phyloP scores from a whole-genome alignment of 2,797 vertebrate genomes.

The Morelia viridis region DNA sequence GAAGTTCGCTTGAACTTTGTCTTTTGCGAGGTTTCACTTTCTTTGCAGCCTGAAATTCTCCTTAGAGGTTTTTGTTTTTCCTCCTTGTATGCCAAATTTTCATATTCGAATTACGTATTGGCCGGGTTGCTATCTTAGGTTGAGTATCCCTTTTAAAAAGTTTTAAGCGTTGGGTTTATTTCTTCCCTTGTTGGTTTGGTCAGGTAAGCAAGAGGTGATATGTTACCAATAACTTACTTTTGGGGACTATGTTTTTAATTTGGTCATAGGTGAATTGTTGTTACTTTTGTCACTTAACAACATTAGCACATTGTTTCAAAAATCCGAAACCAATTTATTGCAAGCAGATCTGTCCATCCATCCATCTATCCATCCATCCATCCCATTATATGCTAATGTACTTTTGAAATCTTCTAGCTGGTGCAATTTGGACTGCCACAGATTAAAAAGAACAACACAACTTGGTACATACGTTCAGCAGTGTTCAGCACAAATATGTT shows the following conservation, averaged over 20 bases:
- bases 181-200: not conserved
- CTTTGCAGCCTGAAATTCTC: slow-evolving; percentile 8
- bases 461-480: too few relatives aligned
- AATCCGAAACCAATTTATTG: not conserved
- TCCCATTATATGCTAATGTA: not conserved
- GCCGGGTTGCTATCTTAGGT: not conserved
- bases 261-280: not conserved
- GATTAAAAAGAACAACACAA: not conserved
- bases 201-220: not conserved
- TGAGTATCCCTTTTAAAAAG: slow-evolving; percentile 33
- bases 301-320: not conserved
- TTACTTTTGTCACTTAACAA: not conserved
- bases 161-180: slow-evolving; percentile 15
- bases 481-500: not conserved
- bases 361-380: not conserved
- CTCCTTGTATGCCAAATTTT: not conserved
- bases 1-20: slow-evolving; percentile 69
- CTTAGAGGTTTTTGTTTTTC: not conserved
- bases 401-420: not conserved
- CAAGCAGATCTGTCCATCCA: not conserved
- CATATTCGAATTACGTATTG: not conserved
- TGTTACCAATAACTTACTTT: not conserved
- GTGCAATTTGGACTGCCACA: not conserved
- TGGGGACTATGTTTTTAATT: not conserved
- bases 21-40: slow-evolving; percentile 56